Conservation (phyloP, 2,888 invertebrate species). For the Spisula subtruncata region DNA sequence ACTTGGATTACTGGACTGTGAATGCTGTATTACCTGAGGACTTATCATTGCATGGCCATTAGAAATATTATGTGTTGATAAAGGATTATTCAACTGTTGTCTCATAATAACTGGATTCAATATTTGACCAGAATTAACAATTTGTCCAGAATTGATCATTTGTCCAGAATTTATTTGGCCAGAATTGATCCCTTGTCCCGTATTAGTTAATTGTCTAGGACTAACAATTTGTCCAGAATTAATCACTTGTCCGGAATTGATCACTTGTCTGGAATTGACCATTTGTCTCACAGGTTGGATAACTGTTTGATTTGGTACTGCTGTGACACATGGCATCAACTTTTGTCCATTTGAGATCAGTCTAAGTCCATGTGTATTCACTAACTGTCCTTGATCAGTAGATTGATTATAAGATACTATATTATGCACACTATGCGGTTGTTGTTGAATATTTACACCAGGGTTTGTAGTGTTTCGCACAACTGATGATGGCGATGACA, state of each 20-base stretch:
- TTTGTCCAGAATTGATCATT: conserved; percentile 12
- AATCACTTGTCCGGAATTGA: conserved; percentile 23
- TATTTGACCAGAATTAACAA: conserved; percentile 32
- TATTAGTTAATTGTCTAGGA: conserved; percentile 36
- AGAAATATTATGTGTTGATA: conserved; percentile 14
- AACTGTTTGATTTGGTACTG: conserved; percentile 41
- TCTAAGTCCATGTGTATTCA: conserved; percentile 49
- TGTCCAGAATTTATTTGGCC: conserved; percentile 44
- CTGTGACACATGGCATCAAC: conserved; percentile 26
- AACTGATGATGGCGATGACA: conserved; percentile 24
- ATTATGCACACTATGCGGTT: conserved; percentile 24
- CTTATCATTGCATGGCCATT: conserved; percentile 29
- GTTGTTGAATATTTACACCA: conserved; percentile 41
- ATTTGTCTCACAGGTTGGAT: conserved; percentile 35
- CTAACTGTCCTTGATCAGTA: conserved; percentile 52
- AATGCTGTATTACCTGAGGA: conserved; percentile 48
- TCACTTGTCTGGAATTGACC: conserved; percentile 27
- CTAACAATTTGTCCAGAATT: conserved; percentile 32
- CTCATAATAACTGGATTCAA: conserved; percentile 34
- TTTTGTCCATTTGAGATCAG: conserved; percentile 66
- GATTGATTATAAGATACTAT: conserved; percentile 17
- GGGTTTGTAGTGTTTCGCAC: conserved; percentile 27
- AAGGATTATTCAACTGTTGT: conserved; percentile 28
- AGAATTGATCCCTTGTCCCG: conserved; percentile 27
- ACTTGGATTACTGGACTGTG: neutral